These are phyloP conservation scores for Drosophila ustulata DNA, from an alignment of 2,888 invertebrate genomes.

Conservation along the genomic window DNA sequence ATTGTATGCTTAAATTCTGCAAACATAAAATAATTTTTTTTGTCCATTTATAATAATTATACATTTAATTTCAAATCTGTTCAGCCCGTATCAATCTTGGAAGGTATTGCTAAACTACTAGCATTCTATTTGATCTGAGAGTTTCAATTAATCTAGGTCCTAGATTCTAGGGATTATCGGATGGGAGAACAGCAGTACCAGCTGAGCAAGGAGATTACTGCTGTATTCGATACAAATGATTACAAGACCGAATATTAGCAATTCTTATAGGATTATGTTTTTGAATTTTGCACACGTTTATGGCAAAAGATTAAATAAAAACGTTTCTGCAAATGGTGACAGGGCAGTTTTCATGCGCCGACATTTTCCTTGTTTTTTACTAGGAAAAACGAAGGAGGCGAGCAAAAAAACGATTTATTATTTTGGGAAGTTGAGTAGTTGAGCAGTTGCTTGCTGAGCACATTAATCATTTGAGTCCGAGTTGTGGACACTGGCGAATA, in stretches of 20 bases:
- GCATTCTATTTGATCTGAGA: background rate
- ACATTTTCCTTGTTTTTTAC: slow-evolving; percentile 27
- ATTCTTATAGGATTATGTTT: slow-evolving; percentile 33
- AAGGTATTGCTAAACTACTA: background rate
- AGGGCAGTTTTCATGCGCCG: slow-evolving; percentile 47
- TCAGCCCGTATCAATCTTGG: no score
- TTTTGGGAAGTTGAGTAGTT: slow-evolving; percentile 48
- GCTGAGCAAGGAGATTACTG: slow-evolving; percentile 4
- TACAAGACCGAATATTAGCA: background rate
- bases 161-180: background rate
- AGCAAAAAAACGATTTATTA: slow-evolving; percentile 71
- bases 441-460: slow-evolving; percentile 38
- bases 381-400: slow-evolving; percentile 21
- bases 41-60: no score
- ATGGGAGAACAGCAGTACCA: background rate
- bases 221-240: background rate
- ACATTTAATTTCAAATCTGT: no score
- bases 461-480: slow-evolving; percentile 80
- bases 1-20: no score
- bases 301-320: slow-evolving; percentile 60
- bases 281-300: slow-evolving; percentile 68
- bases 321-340: slow-evolving; percentile 71
- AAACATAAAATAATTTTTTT: no score
- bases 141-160: slow-evolving; percentile 2
- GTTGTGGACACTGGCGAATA: slow-evolving; percentile 71